phyloP scores from a whole-genome alignment of 2,888 invertebrate genomes.

The Zygogramma bicolorata region DNA sequence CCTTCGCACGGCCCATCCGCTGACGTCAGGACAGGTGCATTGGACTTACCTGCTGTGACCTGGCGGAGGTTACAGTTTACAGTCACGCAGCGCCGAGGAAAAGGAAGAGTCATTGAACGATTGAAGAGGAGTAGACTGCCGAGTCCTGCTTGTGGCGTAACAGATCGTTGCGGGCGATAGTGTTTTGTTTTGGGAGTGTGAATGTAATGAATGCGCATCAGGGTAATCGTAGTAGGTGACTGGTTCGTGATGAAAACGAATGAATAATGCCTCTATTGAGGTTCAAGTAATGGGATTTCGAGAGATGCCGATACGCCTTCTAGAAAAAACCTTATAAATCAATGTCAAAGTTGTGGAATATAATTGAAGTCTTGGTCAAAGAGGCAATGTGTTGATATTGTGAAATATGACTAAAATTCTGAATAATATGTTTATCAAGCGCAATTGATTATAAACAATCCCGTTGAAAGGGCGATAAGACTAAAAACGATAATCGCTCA shows the following conservation, averaged over 20 bases:
- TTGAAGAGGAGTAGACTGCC: neutral
- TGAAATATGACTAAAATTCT: too few species aligned
- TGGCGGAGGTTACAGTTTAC: constrained; percentile 18
- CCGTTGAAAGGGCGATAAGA: too few species aligned
- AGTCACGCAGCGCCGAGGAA: neutral
- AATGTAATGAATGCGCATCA: neutral
- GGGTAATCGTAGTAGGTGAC: neutral
- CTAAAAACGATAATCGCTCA: too few species aligned
- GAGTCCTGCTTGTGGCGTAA: neutral
- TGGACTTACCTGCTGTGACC: constrained; percentile 51
- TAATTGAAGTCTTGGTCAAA: too few species aligned
- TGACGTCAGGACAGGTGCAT: constrained; percentile 61
- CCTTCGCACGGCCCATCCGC: constrained; percentile 50
- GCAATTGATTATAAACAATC: too few species aligned
- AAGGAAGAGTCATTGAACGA: constrained; percentile 20
- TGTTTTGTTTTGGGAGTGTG: constrained; percentile 2
- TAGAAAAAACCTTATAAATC: too few species aligned
- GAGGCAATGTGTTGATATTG: too few species aligned
- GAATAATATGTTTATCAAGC: too few species aligned
- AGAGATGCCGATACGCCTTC: too few species aligned
- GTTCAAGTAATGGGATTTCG: too few species aligned
- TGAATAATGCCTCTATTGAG: neutral
- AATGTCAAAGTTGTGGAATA: too few species aligned
- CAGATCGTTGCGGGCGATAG: neutral
- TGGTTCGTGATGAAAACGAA: neutral